phyloP scores from a whole-genome alignment of 2,113 vertebrate genomes.

The Gorsachius goisagi region DNA sequence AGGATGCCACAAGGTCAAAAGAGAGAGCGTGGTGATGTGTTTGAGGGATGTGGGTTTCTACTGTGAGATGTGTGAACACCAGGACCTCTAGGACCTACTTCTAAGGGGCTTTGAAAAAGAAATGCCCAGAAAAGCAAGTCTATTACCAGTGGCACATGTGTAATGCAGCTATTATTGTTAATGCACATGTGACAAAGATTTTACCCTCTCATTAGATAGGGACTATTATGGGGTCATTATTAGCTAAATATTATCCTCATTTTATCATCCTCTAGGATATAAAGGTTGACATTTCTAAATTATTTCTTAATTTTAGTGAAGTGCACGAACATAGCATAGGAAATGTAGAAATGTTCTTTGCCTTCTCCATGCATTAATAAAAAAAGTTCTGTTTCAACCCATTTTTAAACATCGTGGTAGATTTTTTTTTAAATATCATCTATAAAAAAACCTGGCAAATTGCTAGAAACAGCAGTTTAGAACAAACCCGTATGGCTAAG shows the following conservation, averaged over 20 bases:
- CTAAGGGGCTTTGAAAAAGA: background rate
- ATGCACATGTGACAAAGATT: background rate
- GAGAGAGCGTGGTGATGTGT: background rate
- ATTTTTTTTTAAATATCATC: background rate
- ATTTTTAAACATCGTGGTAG: slow-evolving; percentile 8
- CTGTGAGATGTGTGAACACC: background rate
- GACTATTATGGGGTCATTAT: background rate
- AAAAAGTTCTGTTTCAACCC: background rate
- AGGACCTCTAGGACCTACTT: background rate
- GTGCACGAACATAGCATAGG: background rate
- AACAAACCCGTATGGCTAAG: background rate
- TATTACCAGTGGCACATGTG: background rate
- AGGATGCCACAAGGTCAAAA: background rate
- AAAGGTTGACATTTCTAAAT: background rate
- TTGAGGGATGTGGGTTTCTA: background rate
- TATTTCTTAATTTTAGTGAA: background rate
- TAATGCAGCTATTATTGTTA: background rate
- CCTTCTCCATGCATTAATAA: background rate
- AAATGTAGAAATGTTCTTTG: background rate
- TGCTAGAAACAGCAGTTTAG: background rate
- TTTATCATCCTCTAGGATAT: background rate
- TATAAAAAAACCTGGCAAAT: background rate
- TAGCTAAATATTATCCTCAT: slow-evolving; percentile 7
- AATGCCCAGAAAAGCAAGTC: background rate
- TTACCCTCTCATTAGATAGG: background rate